Base-by-base conservation (phyloP, 2,113 vertebrate species). In the Ctenodactylus gundi region DNA sequence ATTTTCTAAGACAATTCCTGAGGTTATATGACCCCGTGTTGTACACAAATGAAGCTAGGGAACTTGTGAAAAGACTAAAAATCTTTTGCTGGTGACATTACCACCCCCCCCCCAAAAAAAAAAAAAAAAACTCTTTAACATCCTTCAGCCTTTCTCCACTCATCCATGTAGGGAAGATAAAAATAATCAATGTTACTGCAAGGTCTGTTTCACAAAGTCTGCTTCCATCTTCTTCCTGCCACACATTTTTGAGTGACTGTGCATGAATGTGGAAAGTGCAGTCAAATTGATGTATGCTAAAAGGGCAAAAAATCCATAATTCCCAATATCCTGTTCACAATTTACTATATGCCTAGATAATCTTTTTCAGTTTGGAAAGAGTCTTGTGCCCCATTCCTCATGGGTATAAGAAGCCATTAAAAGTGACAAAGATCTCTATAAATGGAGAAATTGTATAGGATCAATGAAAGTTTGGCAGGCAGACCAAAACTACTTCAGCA, bases 301-400 rank as follows among this genome's bases (percentile, higher is more conserved):
- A n/a, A 86, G 34, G 77, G 55, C 82, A 29, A 87, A 86, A 95
- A 91, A 90, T 87, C 87, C 85, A 81, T 87, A 94, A 89, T 89
- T 44, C 31, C 64, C 18, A 94, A 60, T 70, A 90, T 49, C n/a
- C 55, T 49, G 31, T 78, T 94, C 77, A 62, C 57, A 93, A 83
- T 91, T 96, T 94, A 23, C 53, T 76, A 83, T 77, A 20, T 85
- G 83, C 51, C 25, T 65, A 39, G 39, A 14, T 89, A 87, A 84
- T 68, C 41, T 27, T 91, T 94, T 89, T 80, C 46, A 73, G 14
- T 13, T 36, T 80, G 87, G 80, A 80, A 23, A 86, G 31, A 25
- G 7, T 51, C 90, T 62, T 86, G 20, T 90, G 27, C 41, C 29
- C 21, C 53, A 75, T 75, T 91, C 62, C 25, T 68, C 13, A 36